Conservation (phyloP, 2,797 vertebrate genomes). For the Mus spretus region DNA sequence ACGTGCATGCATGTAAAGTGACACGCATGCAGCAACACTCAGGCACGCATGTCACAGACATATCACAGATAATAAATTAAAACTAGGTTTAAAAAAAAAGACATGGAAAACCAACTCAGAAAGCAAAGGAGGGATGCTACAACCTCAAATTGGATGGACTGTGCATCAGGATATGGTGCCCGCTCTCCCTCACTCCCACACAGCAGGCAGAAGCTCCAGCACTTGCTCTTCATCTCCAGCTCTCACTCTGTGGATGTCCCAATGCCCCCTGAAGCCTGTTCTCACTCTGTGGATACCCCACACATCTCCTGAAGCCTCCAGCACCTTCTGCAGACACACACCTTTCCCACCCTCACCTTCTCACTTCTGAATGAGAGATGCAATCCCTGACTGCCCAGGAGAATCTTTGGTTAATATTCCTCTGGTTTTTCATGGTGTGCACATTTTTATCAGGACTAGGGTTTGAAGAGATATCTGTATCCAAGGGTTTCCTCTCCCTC, state of each 20-base stretch:
- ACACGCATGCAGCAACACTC: neutral
- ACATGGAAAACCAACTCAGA: neutral
- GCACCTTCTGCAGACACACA: neutral
- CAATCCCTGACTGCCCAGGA: neutral
- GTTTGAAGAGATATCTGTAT: neutral
- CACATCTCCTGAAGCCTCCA: too few relatives aligned
- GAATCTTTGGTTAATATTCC: neutral
- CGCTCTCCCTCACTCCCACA: neutral
- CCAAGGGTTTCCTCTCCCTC: too few relatives aligned
- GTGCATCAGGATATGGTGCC: neutral
- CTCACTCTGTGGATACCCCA: too few relatives aligned
- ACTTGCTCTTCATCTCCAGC: neutral
- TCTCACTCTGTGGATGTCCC: neutral
- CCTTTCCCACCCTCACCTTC: slow-evolving; percentile 11
- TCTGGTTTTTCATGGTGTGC: slow-evolving; percentile 18
- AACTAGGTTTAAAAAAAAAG: neutral
- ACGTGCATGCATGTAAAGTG: neutral
- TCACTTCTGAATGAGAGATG: slow-evolving; percentile 37
- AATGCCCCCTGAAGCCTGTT: too few relatives aligned
- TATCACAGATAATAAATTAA: neutral
- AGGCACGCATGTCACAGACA: neutral
- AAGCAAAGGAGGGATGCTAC: neutral
- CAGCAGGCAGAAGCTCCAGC: neutral
- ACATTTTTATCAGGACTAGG: neutral
- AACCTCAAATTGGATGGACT: neutral